These are phyloP conservation scores for Collichthys lucidus DNA, from an alignment of 2,113 vertebrate species.

Conservation along the genomic window DNA sequence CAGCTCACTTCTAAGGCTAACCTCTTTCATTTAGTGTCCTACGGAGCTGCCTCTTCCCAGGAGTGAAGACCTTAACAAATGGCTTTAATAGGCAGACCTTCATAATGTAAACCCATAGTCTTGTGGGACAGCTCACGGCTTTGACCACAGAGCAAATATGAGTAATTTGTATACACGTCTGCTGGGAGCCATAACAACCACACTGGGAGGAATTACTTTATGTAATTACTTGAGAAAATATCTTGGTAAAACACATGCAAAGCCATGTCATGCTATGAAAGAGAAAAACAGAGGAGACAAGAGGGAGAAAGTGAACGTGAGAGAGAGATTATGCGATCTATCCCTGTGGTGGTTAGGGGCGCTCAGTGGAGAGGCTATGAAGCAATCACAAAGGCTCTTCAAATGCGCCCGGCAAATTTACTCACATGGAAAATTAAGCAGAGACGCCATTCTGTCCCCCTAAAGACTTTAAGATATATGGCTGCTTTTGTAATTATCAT, in stretches of 20 bases:
- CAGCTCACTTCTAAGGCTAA: constrained; percentile 73
- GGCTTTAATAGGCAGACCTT: constrained; percentile 84
- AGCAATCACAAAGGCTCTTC: constrained; percentile 78
- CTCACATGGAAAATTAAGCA: constrained; percentile 82
- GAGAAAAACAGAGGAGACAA: constrained; percentile 34
- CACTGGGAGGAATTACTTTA: constrained; percentile 81
- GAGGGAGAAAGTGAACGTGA: constrained; percentile 18
- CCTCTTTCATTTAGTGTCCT: constrained; percentile 75
- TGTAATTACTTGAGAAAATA: constrained; percentile 83
- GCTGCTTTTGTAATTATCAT: constrained; percentile 80
- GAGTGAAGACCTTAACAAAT: constrained; percentile 84
- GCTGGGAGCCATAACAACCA: constrained; percentile 79
- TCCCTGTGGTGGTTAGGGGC: constrained; percentile 62
- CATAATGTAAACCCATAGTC: constrained; percentile 80
- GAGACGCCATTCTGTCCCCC: constrained; percentile 71
- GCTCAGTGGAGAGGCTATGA: constrained; percentile 70
- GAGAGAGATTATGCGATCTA: constrained; percentile 70
- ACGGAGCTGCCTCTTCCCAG: constrained; percentile 62
- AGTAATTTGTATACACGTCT: constrained; percentile 84
- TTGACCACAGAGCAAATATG: constrained; percentile 84
- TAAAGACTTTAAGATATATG: constrained; percentile 82
- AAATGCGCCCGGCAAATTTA: constrained; percentile 77
- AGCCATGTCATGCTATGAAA: constrained; percentile 66
- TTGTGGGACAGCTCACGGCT: constrained; percentile 76
- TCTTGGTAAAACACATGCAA: constrained; percentile 69